Percentiles rank a stretch among this genome's conserved stretches.
phyloP scores from a whole-genome alignment of 2,113 vertebrate species.

The Lophius piscatorius region DNA sequence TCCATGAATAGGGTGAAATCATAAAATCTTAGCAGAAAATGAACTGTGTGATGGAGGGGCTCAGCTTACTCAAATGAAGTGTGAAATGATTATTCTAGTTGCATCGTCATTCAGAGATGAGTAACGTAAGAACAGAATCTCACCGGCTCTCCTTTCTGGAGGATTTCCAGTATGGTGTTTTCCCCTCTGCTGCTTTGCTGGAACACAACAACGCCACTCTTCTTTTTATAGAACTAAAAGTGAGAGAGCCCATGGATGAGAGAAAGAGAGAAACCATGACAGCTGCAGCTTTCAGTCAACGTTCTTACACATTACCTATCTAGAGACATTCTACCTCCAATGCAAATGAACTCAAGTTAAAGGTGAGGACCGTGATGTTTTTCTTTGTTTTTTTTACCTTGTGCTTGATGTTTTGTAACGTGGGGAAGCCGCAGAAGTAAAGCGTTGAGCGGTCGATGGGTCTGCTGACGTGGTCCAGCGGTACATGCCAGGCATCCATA shows the following conservation, averaged over 20 bases:
- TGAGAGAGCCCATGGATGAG: not conserved
- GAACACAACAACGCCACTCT: slow-evolving; percentile 92
- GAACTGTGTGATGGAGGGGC: no score
- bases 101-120: not conserved
- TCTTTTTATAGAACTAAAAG: slow-evolving; percentile 90
- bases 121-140: slow-evolving; percentile 38
- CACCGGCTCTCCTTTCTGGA: slow-evolving; percentile 79
- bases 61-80: no score
- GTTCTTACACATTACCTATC: not conserved
- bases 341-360: no score
- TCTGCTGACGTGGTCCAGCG: slow-evolving; percentile 81
- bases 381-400: no score
- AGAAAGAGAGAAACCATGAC: not conserved
- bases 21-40: no score
- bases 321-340: no score
- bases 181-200: slow-evolving; percentile 97
- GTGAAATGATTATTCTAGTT: no score
- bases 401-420: slow-evolving; percentile 93
- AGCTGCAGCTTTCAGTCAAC: not conserved
- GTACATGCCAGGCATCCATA: slow-evolving; percentile 91
- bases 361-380: no score
- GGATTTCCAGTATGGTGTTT: slow-evolving; percentile 94
- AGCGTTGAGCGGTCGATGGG: slow-evolving; percentile 85
- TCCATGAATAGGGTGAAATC: no score
- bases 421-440: slow-evolving; percentile 98